Percentiles rank a stretch among this genome's conserved stretches.
These are phyloP conservation scores for Diploptera punctata DNA, from an alignment of 2,888 invertebrate species.

Conservation along the genomic window DNA sequence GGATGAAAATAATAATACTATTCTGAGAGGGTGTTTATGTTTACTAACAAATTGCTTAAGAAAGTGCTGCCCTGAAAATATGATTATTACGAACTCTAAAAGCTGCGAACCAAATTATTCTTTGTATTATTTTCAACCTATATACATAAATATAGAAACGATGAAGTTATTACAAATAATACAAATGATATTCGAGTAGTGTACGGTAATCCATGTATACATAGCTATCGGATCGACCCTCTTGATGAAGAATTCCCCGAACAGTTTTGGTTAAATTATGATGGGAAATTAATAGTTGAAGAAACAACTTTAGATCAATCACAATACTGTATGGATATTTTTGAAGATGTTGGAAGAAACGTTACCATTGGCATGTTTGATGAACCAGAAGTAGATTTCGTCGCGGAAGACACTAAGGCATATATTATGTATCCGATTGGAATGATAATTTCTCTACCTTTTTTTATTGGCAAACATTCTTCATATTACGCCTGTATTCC, in stretches of 20 bases:
- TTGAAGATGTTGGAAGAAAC: not conserved
- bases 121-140: not conserved
- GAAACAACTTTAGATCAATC: not conserved
- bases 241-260: constrained; percentile 47
- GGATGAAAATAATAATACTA: not conserved
- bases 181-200: not conserved
- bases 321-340: constrained; percentile 37
- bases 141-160: too few species aligned
- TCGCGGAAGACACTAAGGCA: not conserved
- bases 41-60: constrained; percentile 53
- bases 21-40: constrained; percentile 52
- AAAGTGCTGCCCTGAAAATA: constrained; percentile 51
- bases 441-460: constrained; percentile 50
- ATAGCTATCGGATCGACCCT: constrained; percentile 46
- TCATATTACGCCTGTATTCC: constrained; percentile 51
- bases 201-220: constrained; percentile 43
- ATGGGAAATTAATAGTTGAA: not conserved
- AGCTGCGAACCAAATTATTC: too few species aligned
- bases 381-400: not conserved
- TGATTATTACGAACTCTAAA: not conserved
- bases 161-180: not conserved
- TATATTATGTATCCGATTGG: constrained; percentile 44
- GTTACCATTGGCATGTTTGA: constrained; percentile 28
- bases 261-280: constrained; percentile 37
- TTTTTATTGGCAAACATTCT: constrained; percentile 51